These are phyloP conservation scores for Thymelicus lineola DNA, from an alignment of 2,888 invertebrate species.

Conservation along the genomic window DNA sequence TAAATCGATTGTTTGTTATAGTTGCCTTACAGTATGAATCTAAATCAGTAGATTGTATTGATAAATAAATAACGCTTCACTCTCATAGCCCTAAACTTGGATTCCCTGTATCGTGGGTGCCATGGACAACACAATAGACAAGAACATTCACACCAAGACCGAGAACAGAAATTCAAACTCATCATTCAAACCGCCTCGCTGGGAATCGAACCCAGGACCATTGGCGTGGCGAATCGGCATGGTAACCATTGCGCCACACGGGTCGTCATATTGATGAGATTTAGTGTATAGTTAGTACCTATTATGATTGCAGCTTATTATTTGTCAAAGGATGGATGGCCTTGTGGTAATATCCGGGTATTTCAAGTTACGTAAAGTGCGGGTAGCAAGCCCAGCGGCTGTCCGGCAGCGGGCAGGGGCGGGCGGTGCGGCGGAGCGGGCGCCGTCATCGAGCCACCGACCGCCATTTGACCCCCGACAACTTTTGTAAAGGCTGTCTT, in stretches of 20 bases:
- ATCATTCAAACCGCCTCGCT: too few relatives aligned
- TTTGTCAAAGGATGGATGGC: constrained; percentile 59
- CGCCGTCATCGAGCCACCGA: constrained; percentile 41
- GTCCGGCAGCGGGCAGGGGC: constrained; percentile 18
- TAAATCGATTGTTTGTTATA: not conserved
- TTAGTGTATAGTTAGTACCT: too few relatives aligned
- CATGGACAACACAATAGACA: too few relatives aligned
- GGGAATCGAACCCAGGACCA: too few relatives aligned
- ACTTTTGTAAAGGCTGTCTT: constrained; percentile 25
- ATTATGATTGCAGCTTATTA: constrained; percentile 43
- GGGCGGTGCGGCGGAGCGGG: constrained; percentile 27
- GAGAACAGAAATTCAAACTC: too few relatives aligned
- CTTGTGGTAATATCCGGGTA: constrained; percentile 76
- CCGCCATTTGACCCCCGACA: constrained; percentile 41
- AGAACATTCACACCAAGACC: too few relatives aligned
- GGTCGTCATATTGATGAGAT: not conserved
- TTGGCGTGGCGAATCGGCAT: too few relatives aligned
- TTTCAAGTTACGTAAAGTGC: constrained; percentile 66
- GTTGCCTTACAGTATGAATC: too few relatives aligned
- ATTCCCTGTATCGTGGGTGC: too few relatives aligned
- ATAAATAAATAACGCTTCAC: too few relatives aligned
- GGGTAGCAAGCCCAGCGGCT: constrained; percentile 45
- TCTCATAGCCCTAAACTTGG: too few relatives aligned
- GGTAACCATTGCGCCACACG: too few relatives aligned
- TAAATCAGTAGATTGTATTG: not conserved